phyloP scores from a whole-genome alignment of 2,888 invertebrate species.

The Diabrotica balteata region DNA sequence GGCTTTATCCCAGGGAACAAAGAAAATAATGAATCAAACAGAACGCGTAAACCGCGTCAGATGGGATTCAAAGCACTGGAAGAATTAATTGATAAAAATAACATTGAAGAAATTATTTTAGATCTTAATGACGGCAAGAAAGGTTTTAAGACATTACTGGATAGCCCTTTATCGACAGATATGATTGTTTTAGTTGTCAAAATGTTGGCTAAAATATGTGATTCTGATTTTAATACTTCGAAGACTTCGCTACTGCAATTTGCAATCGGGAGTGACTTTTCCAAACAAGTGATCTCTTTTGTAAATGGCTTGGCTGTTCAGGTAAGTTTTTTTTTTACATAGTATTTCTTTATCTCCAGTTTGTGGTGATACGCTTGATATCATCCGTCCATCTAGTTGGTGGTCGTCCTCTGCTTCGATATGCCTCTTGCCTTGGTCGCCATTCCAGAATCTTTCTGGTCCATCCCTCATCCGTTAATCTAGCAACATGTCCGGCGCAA shows the following conservation, averaged over 20 bases:
- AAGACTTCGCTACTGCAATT: constrained; percentile 24
- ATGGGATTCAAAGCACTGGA: constrained; percentile 32
- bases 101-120: constrained; percentile 16
- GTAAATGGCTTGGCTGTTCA: constrained; percentile 26
- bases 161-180: constrained; percentile 21
- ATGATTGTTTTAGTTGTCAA: constrained; percentile 26
- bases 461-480: too few relatives aligned
- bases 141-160: constrained; percentile 30
- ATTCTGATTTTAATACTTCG: constrained; percentile 22
- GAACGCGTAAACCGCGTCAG: constrained; percentile 1
- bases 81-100: constrained; percentile 19
- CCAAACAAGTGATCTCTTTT: constrained; percentile 23
- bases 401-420: too few relatives aligned
- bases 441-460: too few relatives aligned
- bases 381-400: too few relatives aligned
- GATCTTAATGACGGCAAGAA: constrained; percentile 28
- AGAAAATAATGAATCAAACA: too few relatives aligned
- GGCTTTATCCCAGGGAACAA: too few relatives aligned
- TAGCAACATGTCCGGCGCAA: too few relatives aligned
- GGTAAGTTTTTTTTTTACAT: constrained; percentile 21
- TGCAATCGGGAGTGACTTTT: constrained; percentile 26
- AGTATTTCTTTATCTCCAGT: too few relatives aligned
- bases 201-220: constrained; percentile 29
- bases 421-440: too few relatives aligned
- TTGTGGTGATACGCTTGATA: too few relatives aligned